Conservation (phyloP, 2,888 invertebrate species). For the Scotopteryx bipunctaria region DNA sequence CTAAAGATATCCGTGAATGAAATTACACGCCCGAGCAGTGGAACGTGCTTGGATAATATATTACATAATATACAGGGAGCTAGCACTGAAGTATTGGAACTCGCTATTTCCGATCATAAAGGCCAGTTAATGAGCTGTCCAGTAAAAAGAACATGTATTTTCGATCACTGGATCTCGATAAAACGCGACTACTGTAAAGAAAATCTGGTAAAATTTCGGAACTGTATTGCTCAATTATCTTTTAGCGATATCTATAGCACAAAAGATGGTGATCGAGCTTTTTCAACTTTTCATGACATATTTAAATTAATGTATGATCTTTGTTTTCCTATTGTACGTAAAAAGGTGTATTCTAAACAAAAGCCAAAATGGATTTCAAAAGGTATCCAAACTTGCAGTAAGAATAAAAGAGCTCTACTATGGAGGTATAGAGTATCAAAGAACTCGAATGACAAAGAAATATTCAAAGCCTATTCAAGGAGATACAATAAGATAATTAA, state of each 20-base stretch:
- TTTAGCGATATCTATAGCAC: background rate
- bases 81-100: background rate
- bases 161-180: background rate
- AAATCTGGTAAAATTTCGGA: background rate
- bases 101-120: background rate
- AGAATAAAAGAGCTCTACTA: background rate
- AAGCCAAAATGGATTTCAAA: background rate
- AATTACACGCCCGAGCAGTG: background rate
- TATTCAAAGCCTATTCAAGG: too few species aligned
- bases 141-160: background rate
- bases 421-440: too few species aligned
- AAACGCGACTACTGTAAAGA: background rate
- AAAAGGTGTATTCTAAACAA: background rate
- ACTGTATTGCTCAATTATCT: background rate
- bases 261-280: background rate
- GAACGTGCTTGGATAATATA: background rate
- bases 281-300: background rate
- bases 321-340: background rate
- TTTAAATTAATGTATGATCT: background rate
- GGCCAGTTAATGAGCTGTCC: background rate
- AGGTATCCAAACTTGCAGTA: background rate
- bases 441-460: too few species aligned
- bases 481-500: too few species aligned
- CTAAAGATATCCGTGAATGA: background rate
- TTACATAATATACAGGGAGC: background rate